Base-by-base conservation (phyloP, 2,113 vertebrate species). In the Notarius lentiginosus region DNA sequence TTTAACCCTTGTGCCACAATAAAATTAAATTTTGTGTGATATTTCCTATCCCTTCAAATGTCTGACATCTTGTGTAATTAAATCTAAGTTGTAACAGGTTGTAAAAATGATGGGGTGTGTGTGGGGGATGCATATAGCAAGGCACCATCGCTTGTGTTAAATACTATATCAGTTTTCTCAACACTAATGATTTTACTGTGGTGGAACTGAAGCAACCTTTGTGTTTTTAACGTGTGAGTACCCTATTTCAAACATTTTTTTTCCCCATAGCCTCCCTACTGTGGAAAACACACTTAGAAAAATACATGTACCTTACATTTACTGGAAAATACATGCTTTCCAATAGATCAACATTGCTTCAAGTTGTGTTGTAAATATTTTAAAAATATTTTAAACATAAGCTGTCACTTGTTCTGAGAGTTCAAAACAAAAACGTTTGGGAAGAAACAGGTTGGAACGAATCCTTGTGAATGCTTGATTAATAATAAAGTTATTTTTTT, bases 401-500 rank as follows among this genome's bases (percentile, higher is more conserved):
- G 12, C 73, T 79, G 61, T 68, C 75, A 51, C 41, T 34, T 56
- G 63, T 2, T 72, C 61, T 53, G 55, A 47, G 47, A 63, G 4
- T 86, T 70, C 60, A 47, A 2, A 68, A 70, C 18, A 80, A 79
- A 86, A 86, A 41, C 10, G 47, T 20, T 82, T 82, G 55, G 68
- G 22, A 34, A 63, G 41, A 51, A 63, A 53, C 51, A 22, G 7
- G 18, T 61, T 87, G 70, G 47, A 66, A 73, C 27, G 27, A 55
- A 14, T 65, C 47, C 20, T 72, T 70, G 55, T 65, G 8, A 49
- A 85, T 49, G 68, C 7, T 41, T 41, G 17, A 85, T 89, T 85
- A 85, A 85, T 85, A 83, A 87, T 83, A 3, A 79, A 85, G 86
- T 61, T 81, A 0, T 41, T 56, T 82, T 20, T 56, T 77, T 77